Evolutionary conservation across 2,113 vertebrate species (phyloP), one percentile per base, ranked within the genome.

Genomic region (Cyphomyrus plagiostoma): DNA sequence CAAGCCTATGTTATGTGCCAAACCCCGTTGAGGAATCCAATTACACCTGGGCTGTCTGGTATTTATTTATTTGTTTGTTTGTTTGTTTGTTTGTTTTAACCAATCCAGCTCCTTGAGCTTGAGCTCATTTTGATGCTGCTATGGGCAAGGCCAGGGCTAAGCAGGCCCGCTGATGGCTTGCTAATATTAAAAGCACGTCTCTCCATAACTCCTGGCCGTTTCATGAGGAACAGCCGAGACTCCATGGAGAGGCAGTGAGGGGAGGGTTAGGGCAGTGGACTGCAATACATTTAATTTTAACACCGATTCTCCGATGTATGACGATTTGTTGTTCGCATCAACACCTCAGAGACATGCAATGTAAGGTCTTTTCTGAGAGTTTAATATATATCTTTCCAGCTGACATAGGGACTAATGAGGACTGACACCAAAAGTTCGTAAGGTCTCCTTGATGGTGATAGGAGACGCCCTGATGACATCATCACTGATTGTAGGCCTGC

Each of bases 351-450:
- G 88, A 9, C 19, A 77, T 50, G 8, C 15, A 53, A 21, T 21
- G 50, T 21, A 52, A 87, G 35, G 84, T 74, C 15, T 23, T 45
- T 5, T 87, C 21, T 84, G 42, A 17, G 19, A 15, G 30, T 15
- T 87, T 21, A 19, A 52, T 15, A 87, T 80, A 74, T 21, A 89
- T 91, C 92, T 90, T 70, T 70, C 45, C 90, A 93, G 92, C 94
- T 94, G 94, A 91, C 88, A 90, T 26, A 10, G 39, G 21, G 87
- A 90, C 86, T 95, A 93, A 95, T 86, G 89, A 93, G 92, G 95
- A 93, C 90, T 90, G 95, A 95, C 94, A 94, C 92, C 92, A 91
- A 93, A 94, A 93, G 94, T 94, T 93, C 90, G 93, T 91, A 89
- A 93, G 94, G 94, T 94, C 93, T 94, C 86, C 94, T 92, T 91